Conservation (phyloP, 2,797 vertebrate genomes). For the Gymnothorax javanicus region DNA sequence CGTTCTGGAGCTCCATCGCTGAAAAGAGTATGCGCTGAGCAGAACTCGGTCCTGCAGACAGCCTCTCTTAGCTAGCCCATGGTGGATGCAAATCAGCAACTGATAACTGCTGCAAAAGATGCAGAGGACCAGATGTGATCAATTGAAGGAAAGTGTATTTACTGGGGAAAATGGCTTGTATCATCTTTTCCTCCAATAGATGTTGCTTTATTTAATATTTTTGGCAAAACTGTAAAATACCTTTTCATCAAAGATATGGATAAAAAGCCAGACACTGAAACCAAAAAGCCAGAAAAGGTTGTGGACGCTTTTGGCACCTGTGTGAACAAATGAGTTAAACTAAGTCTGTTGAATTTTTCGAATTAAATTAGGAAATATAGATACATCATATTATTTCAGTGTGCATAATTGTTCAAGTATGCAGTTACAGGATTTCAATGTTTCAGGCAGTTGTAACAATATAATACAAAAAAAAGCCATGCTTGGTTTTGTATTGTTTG, state of each 20-base stretch:
- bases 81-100: slow-evolving; percentile 34
- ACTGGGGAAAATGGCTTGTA: slow-evolving; percentile 29
- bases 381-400: slow-evolving; percentile 24
- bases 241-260: slow-evolving; percentile 28
- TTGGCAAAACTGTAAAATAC: slow-evolving; percentile 16
- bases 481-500: slow-evolving; percentile 33
- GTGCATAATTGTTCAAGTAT: slow-evolving; percentile 27
- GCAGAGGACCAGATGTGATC: slow-evolving; percentile 35
- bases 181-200: slow-evolving; percentile 31
- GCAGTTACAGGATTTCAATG: slow-evolving; percentile 28
- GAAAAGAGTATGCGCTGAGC: slow-evolving; percentile 92
- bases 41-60: slow-evolving; percentile 74
- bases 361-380: slow-evolving; percentile 29
- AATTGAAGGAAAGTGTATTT: slow-evolving; percentile 20
- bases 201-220: slow-evolving; percentile 15
- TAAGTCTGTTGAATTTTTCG: slow-evolving; percentile 15
- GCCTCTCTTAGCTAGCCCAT: slow-evolving; percentile 81
- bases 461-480: slow-evolving; percentile 37
- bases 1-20: slow-evolving; percentile 85
- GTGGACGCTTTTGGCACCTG: slow-evolving; percentile 23
- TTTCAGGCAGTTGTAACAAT: slow-evolving; percentile 29
- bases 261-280: slow-evolving; percentile 33
- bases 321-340: slow-evolving; percentile 25
- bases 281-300: slow-evolving; percentile 36
- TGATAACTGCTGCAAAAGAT: slow-evolving; percentile 34